Conservation (phyloP, 2,888 invertebrate species). For the Melanargia galathea region DNA sequence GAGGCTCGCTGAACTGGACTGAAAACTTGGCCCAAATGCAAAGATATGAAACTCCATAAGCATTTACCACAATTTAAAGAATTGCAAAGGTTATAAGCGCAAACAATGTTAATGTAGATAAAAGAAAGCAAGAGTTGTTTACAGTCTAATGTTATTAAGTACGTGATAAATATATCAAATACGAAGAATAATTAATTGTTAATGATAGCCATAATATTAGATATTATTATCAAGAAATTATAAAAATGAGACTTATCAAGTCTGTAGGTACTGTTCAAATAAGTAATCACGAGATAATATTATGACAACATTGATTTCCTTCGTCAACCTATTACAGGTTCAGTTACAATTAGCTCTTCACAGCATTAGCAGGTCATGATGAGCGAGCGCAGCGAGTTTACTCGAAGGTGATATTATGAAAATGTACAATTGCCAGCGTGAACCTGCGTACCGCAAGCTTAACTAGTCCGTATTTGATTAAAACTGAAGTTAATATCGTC, state of each 20-base stretch:
- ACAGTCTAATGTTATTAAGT: too few relatives aligned
- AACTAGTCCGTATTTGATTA: slow-evolving; percentile 45
- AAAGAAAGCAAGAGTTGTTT: background rate
- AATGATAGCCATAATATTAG: too few relatives aligned
- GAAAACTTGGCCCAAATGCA: slow-evolving; percentile 65
- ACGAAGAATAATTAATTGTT: too few relatives aligned
- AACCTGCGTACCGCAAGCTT: slow-evolving; percentile 46
- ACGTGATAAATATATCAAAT: too few relatives aligned
- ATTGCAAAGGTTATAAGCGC: slow-evolving; percentile 59
- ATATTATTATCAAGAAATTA: too few relatives aligned
- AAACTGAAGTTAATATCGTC: slow-evolving; percentile 47
- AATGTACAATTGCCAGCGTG: slow-evolving; percentile 23
- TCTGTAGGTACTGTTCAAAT: too few relatives aligned
- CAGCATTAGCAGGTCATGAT: background rate
- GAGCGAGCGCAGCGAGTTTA: slow-evolving; percentile 33
- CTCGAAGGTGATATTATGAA: slow-evolving; percentile 37
- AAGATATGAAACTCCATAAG: slow-evolving; percentile 58
- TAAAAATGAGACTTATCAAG: too few relatives aligned
- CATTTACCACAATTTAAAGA: slow-evolving; percentile 56
- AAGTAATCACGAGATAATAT: too few relatives aligned
- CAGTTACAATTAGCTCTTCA: too few relatives aligned
- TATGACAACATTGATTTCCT: too few relatives aligned
- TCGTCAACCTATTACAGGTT: too few relatives aligned
- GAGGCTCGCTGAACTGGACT: slow-evolving; percentile 60
- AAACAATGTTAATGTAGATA: background rate